Conservation (phyloP, 2,113 vertebrate genomes). For the Clarias magur region DNA sequence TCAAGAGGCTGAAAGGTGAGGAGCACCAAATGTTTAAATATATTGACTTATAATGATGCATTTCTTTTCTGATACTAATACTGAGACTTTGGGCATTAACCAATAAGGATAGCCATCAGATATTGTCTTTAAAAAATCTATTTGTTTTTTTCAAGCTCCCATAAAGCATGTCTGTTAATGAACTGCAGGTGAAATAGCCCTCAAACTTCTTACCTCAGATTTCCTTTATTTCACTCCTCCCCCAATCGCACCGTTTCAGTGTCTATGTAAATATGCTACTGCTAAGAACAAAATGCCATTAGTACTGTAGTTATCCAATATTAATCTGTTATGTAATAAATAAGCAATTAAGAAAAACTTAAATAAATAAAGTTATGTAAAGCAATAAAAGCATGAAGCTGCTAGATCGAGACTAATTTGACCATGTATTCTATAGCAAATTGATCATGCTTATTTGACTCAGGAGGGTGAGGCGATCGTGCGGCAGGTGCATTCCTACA, state of each 20-base stretch:
- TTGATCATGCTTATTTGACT: neutral
- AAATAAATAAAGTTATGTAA: neutral
- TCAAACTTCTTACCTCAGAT: no score
- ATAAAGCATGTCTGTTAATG: no score
- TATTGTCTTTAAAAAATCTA: neutral
- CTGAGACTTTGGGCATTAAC: neutral
- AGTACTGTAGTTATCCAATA: neutral
- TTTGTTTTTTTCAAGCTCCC: no score
- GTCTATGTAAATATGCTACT: no score
- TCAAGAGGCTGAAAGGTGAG: slow-evolving; percentile 95
- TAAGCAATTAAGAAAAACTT: no score
- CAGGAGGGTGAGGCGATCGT: neutral
- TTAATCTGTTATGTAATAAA: neutral
- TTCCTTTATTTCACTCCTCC: no score
- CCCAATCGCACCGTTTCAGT: no score
- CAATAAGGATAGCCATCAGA: neutral
- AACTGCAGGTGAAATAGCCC: no score
- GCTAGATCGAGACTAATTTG: neutral
- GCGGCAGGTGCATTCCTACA: neutral
- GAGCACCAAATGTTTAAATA: neutral
- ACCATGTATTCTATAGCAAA: neutral
- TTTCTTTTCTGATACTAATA: neutral
- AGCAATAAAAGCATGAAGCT: neutral
- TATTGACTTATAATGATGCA: neutral
- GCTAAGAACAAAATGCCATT: no score